These are phyloP conservation scores for Diadema setosum DNA, from an alignment of 35 echinoderm and acorn worm species.

Conservation along the genomic window DNA sequence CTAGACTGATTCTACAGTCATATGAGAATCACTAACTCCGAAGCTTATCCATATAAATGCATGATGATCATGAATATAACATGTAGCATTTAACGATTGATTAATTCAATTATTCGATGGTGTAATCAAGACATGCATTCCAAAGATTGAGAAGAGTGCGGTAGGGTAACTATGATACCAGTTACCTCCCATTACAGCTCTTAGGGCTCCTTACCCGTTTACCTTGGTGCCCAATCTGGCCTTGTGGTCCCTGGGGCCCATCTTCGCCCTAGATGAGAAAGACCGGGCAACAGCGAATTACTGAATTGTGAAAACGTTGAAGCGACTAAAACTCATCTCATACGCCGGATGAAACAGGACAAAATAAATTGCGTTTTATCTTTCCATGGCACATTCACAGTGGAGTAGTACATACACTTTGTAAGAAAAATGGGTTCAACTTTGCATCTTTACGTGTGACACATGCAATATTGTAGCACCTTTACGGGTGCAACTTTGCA, in stretches of 20 bases:
- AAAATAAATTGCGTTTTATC: too few relatives aligned
- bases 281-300: too few relatives aligned
- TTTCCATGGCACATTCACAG: too few relatives aligned
- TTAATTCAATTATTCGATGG: neutral
- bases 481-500: too few relatives aligned
- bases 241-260: neutral
- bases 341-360: too few relatives aligned
- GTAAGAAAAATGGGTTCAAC: too few relatives aligned
- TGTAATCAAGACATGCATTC: neutral
- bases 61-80: neutral
- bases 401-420: too few relatives aligned
- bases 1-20: neutral
- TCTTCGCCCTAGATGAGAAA: conserved; percentile 34
- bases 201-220: neutral
- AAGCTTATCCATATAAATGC: too few relatives aligned
- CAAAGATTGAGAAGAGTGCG: neutral
- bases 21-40: neutral
- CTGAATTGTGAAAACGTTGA: too few relatives aligned
- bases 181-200: neutral
- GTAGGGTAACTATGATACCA: neutral
- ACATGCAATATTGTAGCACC: too few relatives aligned
- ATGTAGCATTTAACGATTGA: neutral
- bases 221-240: conserved; percentile 15
- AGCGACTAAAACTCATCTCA: too few relatives aligned
- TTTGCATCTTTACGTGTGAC: too few relatives aligned